A percentile compares a stretch with the other conserved stretches of the same genome.
phyloP scores from a whole-genome alignment of 2,113 vertebrate species.

The Colistium nudipinnis region DNA sequence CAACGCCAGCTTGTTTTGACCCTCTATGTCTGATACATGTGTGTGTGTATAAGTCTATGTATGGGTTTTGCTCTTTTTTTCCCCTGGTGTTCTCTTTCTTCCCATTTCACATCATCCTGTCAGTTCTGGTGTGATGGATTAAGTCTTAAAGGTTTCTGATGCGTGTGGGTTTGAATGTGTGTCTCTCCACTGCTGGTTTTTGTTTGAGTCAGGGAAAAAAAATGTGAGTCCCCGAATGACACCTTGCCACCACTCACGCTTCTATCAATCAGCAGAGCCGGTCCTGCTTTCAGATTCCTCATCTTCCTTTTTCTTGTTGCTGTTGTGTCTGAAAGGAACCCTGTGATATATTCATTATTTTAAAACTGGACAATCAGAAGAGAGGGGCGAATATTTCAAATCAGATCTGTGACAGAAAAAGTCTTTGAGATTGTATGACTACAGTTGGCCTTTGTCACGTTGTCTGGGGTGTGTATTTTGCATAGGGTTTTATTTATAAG shows the following conservation, averaged over 20 bases:
- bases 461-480: background rate
- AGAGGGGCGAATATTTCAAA: constrained; percentile 22
- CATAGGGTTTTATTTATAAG: constrained; percentile 46
- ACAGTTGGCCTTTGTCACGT: constrained; percentile 16
- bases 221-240: constrained; percentile 48
- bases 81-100: constrained; percentile 17
- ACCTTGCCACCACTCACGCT: constrained; percentile 46
- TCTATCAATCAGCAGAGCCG: constrained; percentile 58
- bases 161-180: constrained; percentile 31
- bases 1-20: constrained; percentile 31
- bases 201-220: constrained; percentile 60
- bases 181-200: constrained; percentile 35
- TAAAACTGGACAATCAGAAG: constrained; percentile 10
- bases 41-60: constrained; percentile 9
- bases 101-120: constrained; percentile 36
- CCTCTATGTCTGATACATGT: constrained; percentile 3
- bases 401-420: constrained; percentile 5
- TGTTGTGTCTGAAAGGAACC: constrained; percentile 10
- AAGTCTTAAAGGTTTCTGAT: constrained; percentile 64
- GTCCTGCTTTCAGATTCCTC: constrained; percentile 27
- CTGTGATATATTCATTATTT: constrained; percentile 34
- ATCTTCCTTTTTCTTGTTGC: constrained; percentile 3
- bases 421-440: constrained; percentile 31
- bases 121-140: constrained; percentile 65
- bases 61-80: constrained; percentile 12